Conservation (phyloP, 2,797 vertebrate genomes). For the Sebastes trivittatus region DNA sequence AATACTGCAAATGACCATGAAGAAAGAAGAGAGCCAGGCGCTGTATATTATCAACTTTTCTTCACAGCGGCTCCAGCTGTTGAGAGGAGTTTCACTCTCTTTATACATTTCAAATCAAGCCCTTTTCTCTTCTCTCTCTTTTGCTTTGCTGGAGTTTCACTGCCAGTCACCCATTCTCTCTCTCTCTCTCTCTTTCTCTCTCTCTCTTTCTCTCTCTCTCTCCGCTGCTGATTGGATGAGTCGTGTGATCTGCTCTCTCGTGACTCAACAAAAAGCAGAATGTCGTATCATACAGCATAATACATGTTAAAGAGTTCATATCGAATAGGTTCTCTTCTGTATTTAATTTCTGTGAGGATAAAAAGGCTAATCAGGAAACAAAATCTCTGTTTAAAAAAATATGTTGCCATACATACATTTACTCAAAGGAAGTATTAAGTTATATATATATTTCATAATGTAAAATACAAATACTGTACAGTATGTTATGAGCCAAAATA, state of each 20-base stretch:
- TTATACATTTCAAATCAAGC: conserved; percentile 39
- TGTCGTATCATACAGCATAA: conserved; percentile 25
- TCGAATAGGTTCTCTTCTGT: conserved; percentile 10
- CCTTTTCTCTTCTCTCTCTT: neutral
- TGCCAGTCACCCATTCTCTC: neutral
- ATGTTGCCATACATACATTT: neutral
- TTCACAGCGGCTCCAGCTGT: neutral
- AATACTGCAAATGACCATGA: conserved; percentile 25
- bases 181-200: neutral
- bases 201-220: neutral
- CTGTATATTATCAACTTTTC: neutral
- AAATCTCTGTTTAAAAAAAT: neutral
- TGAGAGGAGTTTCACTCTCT: conserved; percentile 29
- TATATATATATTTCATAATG: conserved; percentile 2
- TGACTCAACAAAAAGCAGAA: conserved; percentile 8
- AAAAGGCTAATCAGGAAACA: neutral
- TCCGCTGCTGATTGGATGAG: conserved; percentile 6
- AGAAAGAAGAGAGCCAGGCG: neutral
- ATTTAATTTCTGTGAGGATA: neutral
- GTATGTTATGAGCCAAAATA: neutral
- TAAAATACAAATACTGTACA: conserved; percentile 4
- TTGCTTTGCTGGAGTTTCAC: conserved; percentile 21
- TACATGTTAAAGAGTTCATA: conserved; percentile 21
- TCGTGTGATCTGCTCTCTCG: conserved; percentile 11
- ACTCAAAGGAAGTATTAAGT: neutral